Conservation (phyloP, 2,888 invertebrate species). For the Oxystoma pomonae region DNA sequence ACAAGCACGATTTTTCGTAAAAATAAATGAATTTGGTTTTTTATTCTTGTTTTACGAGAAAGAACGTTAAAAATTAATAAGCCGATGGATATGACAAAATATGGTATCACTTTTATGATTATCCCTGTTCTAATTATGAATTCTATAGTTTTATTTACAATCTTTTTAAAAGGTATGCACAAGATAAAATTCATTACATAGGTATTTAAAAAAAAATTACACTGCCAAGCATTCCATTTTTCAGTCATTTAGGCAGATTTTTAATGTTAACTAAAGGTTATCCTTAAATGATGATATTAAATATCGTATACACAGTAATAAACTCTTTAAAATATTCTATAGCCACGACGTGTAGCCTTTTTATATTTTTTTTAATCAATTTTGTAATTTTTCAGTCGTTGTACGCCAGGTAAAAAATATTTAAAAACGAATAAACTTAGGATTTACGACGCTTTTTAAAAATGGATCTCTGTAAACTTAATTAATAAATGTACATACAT, state of each 20-base stretch:
- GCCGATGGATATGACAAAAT: no score
- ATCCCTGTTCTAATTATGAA: no score
- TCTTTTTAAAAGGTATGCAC: no score
- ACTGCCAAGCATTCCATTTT: neutral
- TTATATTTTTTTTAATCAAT: neutral
- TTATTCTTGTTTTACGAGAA: no score
- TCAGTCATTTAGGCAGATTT: neutral
- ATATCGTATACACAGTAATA: neutral
- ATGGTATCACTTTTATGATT: no score
- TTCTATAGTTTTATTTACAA: no score
- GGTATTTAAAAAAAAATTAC: neutral
- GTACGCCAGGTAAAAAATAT: no score
- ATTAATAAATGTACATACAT: neutral
- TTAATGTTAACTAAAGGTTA: neutral
- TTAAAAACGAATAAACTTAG: neutral
- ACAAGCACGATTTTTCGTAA: no score
- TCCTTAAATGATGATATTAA: neutral
- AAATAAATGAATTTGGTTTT: no score
- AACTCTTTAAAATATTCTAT: neutral
- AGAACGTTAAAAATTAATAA: no score
- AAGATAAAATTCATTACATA: no score
- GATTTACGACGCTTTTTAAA: neutral
- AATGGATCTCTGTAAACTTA: neutral
- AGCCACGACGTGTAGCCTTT: neutral
- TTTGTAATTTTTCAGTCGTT: neutral